A percentile compares a stretch with the other conserved stretches of the same genome.
These are phyloP conservation scores for Drosophila gaucha DNA, from an alignment of 2,888 invertebrate species.

Conservation along the genomic window DNA sequence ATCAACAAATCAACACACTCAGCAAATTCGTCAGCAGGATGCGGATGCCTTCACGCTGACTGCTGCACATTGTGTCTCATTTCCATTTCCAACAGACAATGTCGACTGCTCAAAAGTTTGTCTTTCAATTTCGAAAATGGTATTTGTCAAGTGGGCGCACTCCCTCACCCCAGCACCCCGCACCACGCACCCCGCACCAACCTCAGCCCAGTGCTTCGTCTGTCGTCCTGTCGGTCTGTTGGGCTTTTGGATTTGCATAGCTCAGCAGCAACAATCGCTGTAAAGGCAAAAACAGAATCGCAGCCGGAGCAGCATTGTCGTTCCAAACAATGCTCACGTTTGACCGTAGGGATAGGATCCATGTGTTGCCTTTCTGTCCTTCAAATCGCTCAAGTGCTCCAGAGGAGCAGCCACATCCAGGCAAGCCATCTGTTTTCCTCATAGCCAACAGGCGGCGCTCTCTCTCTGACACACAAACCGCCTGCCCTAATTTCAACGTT, in stretches of 20 bases:
- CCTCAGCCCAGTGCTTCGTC: not conserved
- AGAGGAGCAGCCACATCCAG: slow-evolving; percentile 45
- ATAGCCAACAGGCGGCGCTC: slow-evolving; percentile 6
- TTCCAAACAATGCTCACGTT: slow-evolving; percentile 57
- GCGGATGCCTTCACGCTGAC: slow-evolving; percentile 59
- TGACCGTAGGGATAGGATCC: slow-evolving; percentile 66
- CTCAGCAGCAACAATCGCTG: slow-evolving; percentile 63
- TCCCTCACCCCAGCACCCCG: slow-evolving; percentile 3
- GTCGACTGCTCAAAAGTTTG: slow-evolving; percentile 82
- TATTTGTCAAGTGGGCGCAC: slow-evolving; percentile 79
- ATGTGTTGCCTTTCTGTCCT: slow-evolving; percentile 71
- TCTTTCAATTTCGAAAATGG: slow-evolving; percentile 83
- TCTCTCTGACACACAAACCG: slow-evolving; percentile 67
- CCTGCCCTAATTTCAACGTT: slow-evolving; percentile 64
- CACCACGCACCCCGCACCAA: not conserved
- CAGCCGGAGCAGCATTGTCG: slow-evolving; percentile 30
- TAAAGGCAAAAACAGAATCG: slow-evolving; percentile 20
- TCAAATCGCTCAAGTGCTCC: slow-evolving; percentile 69
- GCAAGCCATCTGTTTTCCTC: slow-evolving; percentile 4
- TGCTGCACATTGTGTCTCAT: slow-evolving; percentile 79
- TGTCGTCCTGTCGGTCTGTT: slow-evolving; percentile 45
- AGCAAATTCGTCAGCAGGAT: slow-evolving; percentile 81
- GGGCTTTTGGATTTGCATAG: slow-evolving; percentile 76
- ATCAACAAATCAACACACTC: slow-evolving; percentile 84
- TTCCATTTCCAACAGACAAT: slow-evolving; percentile 70